Conservation (phyloP, 2,113 vertebrate genomes). For the Phaetusa simplex region DNA sequence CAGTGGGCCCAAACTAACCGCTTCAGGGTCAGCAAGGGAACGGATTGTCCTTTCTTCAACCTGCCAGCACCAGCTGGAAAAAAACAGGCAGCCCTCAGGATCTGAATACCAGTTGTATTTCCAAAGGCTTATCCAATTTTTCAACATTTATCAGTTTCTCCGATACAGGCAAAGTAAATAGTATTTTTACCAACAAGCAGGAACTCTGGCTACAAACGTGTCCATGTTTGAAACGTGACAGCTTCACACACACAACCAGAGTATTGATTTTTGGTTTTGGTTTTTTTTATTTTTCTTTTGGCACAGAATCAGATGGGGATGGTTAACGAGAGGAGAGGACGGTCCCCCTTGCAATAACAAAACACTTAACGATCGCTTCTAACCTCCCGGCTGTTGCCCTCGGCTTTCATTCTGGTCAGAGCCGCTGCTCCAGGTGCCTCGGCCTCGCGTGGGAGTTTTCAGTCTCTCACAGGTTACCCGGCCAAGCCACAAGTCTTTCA, state of each 20-base stretch:
- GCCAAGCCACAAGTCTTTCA: background rate
- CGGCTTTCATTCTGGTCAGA: background rate
- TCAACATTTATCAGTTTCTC: background rate
- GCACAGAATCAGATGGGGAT: background rate
- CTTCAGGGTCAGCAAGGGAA: background rate
- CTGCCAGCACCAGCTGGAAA: background rate
- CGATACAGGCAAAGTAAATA: background rate
- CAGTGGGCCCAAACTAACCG: background rate
- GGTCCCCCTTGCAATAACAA: background rate
- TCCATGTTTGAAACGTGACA: background rate
- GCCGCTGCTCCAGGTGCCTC: background rate
- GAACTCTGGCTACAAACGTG: background rate
- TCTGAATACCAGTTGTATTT: background rate
- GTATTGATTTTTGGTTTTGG: background rate
- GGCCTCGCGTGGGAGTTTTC: background rate
- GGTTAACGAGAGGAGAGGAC: rapidly evolving
- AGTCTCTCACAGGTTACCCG: background rate
- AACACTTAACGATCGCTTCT: background rate
- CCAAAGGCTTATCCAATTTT: background rate
- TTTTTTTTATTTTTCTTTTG: background rate
- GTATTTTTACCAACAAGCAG: background rate
- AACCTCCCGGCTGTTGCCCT: background rate
- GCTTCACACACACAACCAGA: rapidly evolving
- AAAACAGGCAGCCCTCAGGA: background rate
- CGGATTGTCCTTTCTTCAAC: background rate